These are phyloP conservation scores for Drosophila eugracilis DNA, from an alignment of 1,140 invertebrate species.

Conservation along the genomic window DNA sequence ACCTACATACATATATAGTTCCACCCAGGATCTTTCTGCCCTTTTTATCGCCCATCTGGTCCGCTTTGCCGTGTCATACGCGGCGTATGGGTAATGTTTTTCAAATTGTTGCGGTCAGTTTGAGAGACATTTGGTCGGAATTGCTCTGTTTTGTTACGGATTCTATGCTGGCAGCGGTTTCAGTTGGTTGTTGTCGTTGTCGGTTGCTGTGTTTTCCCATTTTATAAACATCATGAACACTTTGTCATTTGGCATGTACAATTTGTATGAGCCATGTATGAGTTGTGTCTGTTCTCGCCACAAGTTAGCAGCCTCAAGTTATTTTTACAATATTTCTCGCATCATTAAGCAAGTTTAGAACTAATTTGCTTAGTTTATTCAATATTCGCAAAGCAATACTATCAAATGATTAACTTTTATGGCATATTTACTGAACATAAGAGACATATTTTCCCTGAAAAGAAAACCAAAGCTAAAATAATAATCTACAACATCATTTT, in stretches of 20 bases:
- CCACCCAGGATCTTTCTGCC: neutral
- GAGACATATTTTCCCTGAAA: too few relatives aligned
- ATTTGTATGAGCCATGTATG: slow-evolving; percentile 2
- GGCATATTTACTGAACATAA: neutral
- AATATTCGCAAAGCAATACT: too few relatives aligned
- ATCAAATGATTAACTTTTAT: neutral
- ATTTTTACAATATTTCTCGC: neutral
- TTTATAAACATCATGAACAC: slow-evolving; percentile 45
- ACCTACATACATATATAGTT: neutral
- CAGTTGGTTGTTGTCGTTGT: slow-evolving; percentile 38
- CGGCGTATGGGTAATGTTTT: slow-evolving; percentile 80
- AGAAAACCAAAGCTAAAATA: slow-evolving; percentile 26
- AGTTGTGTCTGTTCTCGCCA: neutral
- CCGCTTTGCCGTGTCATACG: slow-evolving; percentile 51
- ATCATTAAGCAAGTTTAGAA: neutral
- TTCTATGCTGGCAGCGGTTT: slow-evolving; percentile 45
- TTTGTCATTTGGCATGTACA: slow-evolving; percentile 33
- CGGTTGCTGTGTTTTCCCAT: slow-evolving; percentile 36
- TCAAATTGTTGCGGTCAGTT: slow-evolving; percentile 74
- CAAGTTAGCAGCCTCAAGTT: neutral
- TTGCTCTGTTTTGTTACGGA: slow-evolving; percentile 43
- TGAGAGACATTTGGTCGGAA: slow-evolving; percentile 53
- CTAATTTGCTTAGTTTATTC: too few relatives aligned
- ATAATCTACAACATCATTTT: slow-evolving; percentile 34
- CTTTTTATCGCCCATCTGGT: slow-evolving; percentile 18